Evolutionary conservation across 2,888 invertebrate genomes (phyloP), one percentile per base, ranked within the genome.

Genomic region (Pardosa pseudoannulata): DNA sequence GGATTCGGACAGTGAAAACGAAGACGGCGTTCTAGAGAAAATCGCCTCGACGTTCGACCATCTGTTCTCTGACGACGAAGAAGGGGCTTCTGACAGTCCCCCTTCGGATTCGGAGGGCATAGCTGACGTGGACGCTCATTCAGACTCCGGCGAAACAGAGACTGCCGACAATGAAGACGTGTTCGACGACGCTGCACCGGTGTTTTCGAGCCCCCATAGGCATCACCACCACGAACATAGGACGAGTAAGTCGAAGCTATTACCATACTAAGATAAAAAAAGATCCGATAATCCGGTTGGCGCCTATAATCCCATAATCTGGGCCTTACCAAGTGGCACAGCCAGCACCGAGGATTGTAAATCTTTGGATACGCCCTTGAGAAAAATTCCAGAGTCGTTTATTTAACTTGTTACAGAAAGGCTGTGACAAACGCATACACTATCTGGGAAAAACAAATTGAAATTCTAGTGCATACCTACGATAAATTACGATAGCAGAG

Each of bases 1-100:
- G 7, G 95, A 95, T 88, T 94, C 95, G 0, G 95, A 95, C 90
- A 95, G 95, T 0, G 95, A 95, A 89, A 95, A 95, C 89, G 95
- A 95, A 89, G 94, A 93, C 90, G 94, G 94, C 0, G 92, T 94
- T 1, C 94, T 94, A 92, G 95, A 95, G 89, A 95, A 95, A 90
- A 91, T 95, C 65, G 94, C 94, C 0, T 94, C 94, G 72, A 95
- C 95, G n/a, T 94, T 95, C 88, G 94, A 94, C 19, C 95, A 95
- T 92, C 92, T 96, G 83, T 96, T 96, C 91, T 95, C 95, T 79
- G 95, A 93, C 79, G 94, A 94, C 80, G 86, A 74, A 19, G 80
- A 75, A 56, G 80, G 80, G 0, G 94, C 93, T 76, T 94, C 94
- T 89, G 94, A 94, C 62, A 93, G 92, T 0, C 93, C 93, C 82